A percentile compares a stretch with the other conserved stretches of the same genome.
phyloP scores from a whole-genome alignment of 2,888 invertebrate species.

The Drosophila monieri region DNA sequence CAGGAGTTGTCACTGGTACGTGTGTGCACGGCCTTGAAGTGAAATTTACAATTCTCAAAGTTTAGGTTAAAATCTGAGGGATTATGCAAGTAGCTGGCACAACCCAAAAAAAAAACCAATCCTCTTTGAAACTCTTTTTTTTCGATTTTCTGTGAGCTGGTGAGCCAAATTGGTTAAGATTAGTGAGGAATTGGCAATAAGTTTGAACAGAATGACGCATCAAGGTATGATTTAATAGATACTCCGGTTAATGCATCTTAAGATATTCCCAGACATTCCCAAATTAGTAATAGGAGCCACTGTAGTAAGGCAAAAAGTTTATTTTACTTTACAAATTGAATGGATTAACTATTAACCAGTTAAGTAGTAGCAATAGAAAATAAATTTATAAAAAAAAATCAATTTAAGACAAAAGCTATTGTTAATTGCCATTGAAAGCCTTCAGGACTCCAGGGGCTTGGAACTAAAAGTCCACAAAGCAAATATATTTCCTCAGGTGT shows the following conservation, averaged over 20 bases:
- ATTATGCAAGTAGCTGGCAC: slow-evolving; percentile 13
- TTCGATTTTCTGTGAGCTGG: neutral
- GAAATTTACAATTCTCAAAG: slow-evolving; percentile 48
- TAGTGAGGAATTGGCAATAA: neutral
- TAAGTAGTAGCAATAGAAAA: neutral
- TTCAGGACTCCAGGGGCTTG: neutral
- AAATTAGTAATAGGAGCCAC: neutral
- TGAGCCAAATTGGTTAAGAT: neutral
- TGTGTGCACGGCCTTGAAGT: slow-evolving; percentile 63
- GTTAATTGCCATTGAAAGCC: slow-evolving; percentile 1
- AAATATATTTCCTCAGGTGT: slow-evolving; percentile 4
- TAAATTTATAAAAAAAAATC: neutral
- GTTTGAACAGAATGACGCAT: neutral
- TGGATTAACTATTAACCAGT: too few species aligned
- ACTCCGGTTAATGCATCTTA: neutral
- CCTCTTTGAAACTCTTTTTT: neutral
- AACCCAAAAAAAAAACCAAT: neutral
- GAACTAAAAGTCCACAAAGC: slow-evolving; percentile 6
- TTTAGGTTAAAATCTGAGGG: slow-evolving; percentile 25
- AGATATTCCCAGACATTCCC: neutral
- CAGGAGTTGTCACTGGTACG: slow-evolving; percentile 64
- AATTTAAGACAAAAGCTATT: neutral
- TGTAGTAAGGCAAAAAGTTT: too few species aligned
- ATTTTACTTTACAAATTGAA: too few species aligned
- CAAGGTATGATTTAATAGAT: too few species aligned